Percentiles rank a stretch among this genome's conserved stretches.
Conservation (phyloP, 2,797 vertebrate species). For the Chelon auratus region DNA sequence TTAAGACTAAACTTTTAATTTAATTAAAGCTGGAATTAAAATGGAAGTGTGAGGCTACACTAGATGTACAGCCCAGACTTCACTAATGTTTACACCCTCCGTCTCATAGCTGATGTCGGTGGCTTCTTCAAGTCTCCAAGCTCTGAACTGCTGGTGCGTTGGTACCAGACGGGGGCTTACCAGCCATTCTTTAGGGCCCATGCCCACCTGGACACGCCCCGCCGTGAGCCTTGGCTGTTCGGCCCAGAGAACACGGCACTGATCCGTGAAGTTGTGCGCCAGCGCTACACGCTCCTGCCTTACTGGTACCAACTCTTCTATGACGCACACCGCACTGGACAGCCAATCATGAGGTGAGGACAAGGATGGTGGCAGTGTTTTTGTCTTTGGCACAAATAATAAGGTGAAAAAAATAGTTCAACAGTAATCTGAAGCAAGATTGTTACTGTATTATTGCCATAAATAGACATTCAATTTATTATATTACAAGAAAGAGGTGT, state of each 20-base stretch:
- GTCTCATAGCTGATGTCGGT: constrained; percentile 88
- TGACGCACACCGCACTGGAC: constrained; percentile 82
- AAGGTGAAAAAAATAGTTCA: neutral
- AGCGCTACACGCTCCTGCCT: constrained; percentile 91
- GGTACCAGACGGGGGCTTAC: constrained; percentile 95
- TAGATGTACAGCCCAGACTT: neutral
- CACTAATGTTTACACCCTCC: constrained; percentile 1
- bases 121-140: constrained; percentile 94
- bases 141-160: constrained; percentile 91
- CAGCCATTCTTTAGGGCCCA: constrained; percentile 95
- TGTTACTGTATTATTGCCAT: too few species aligned
- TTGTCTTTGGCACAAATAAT: neutral
- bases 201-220: constrained; percentile 93
- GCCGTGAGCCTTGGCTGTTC: constrained; percentile 94
- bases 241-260: constrained; percentile 85
- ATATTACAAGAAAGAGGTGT: neutral
- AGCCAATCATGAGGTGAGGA: constrained; percentile 91
- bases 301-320: constrained; percentile 95
- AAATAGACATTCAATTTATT: too few species aligned
- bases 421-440: neutral
- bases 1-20: neutral
- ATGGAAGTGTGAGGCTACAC: neutral
- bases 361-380: neutral
- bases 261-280: constrained; percentile 86
- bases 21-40: neutral